phyloP scores from a whole-genome alignment of 2,888 invertebrate species.

The Cotesia congregata region DNA sequence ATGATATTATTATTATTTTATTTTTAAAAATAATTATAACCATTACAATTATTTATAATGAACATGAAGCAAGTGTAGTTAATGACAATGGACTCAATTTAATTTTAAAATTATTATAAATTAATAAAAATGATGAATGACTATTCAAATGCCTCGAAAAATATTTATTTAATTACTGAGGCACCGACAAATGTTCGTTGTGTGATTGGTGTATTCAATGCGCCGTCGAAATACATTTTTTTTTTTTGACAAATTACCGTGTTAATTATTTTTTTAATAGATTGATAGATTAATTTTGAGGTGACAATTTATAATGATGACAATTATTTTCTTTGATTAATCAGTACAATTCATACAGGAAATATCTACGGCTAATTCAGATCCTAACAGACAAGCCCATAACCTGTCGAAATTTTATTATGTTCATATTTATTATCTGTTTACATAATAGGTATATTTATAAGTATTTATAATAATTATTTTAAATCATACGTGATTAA shows the following conservation, averaged over 20 bases:
- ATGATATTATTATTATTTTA: not conserved
- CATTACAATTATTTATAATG: not conserved
- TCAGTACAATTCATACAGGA: slow-evolving; percentile 23
- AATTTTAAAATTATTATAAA: not conserved
- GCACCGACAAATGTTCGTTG: slow-evolving; percentile 17
- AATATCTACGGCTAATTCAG: slow-evolving; percentile 15
- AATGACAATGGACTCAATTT: not conserved
- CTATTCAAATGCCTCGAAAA: not conserved
- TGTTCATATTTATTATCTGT: not conserved
- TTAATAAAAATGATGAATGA: not conserved
- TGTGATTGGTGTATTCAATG: slow-evolving; percentile 31
- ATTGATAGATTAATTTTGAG: not conserved
- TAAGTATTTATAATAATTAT: not conserved
- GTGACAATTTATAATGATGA: not conserved
- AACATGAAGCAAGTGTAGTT: not conserved
- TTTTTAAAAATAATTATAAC: not conserved
- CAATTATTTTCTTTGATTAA: slow-evolving; percentile 28
- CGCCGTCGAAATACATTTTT: slow-evolving; percentile 32
- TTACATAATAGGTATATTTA: slow-evolving; percentile 31
- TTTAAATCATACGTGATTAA: not conserved
- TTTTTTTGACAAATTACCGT: not conserved
- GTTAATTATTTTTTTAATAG: slow-evolving; percentile 5
- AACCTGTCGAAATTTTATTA: not conserved
- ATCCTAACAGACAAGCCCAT: slow-evolving; percentile 6
- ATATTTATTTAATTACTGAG: not conserved